Evolutionary conservation across 2,797 vertebrate species (phyloP).

Genomic region (Molothrus aeneus): DNA sequence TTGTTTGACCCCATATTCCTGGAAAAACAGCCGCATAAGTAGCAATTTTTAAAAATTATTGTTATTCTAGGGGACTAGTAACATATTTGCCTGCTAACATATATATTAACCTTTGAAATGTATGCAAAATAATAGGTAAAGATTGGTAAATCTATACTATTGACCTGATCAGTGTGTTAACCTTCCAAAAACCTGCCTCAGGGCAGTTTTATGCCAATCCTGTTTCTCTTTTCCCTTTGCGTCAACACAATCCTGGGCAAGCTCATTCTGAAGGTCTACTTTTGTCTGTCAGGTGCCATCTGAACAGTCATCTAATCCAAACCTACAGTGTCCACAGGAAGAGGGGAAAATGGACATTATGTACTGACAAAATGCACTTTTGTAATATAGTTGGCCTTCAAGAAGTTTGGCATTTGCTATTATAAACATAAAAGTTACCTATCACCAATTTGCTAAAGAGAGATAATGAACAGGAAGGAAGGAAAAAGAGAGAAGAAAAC

Average conservation of each 20-base stretch:
- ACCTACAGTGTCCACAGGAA: not conserved
- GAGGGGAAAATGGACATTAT: not conserved
- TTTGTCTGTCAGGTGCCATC: not conserved
- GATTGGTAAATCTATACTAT: not conserved
- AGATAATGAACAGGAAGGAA: not conserved
- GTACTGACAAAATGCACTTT: not conserved
- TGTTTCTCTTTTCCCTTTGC: not conserved
- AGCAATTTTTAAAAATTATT: accelerated
- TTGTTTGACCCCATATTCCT: not conserved
- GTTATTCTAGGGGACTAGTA: not conserved
- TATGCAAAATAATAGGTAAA: not conserved
- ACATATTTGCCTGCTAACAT: not conserved
- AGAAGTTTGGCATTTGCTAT: not conserved
- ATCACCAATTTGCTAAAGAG: not conserved
- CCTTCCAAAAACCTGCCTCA: not conserved
- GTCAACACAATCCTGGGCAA: not conserved
- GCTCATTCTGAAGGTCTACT: not conserved
- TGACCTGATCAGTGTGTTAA: not conserved
- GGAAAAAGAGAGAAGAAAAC: not conserved
- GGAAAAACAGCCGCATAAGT: not conserved
- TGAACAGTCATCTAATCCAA: not conserved
- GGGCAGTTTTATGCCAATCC: accelerated
- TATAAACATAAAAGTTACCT: not conserved
- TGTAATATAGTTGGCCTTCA: not conserved
- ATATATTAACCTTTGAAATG: not conserved